phyloP scores from a whole-genome alignment of 2,797 vertebrate species.

The Pseudocheirus occidentalis region DNA sequence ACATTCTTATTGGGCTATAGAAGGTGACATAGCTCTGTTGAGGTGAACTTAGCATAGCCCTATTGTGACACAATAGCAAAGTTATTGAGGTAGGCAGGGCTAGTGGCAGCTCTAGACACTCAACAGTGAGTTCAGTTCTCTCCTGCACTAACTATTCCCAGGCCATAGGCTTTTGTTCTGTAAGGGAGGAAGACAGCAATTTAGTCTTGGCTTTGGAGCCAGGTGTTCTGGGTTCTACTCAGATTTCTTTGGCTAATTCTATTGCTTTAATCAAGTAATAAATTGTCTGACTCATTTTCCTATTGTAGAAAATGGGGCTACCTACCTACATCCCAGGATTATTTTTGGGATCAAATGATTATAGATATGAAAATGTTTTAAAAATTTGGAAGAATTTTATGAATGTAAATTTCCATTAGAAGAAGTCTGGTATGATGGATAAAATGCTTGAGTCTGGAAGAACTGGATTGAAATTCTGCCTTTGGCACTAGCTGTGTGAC shows the following conservation, averaged over 20 bases:
- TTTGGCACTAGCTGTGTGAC: neutral
- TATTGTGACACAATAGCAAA: neutral
- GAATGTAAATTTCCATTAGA: neutral
- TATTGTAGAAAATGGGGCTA: neutral
- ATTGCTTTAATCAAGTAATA: neutral
- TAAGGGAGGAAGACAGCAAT: neutral
- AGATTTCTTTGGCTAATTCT: neutral
- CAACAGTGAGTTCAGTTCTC: neutral
- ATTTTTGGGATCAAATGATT: neutral
- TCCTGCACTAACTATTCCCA: neutral
- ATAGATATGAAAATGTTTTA: neutral
- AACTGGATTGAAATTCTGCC: neutral
- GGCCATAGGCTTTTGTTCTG: neutral
- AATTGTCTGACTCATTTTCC: neutral
- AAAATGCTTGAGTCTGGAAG: neutral
- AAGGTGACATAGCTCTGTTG: neutral
- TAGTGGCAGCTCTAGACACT: neutral
- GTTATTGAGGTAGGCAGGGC: neutral
- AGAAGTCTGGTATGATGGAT: neutral
- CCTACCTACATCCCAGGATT: neutral
- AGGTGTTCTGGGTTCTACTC: neutral
- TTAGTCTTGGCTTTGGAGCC: neutral
- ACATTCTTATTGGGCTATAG: neutral
- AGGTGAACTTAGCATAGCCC: neutral
- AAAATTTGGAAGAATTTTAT: neutral